Conservation (phyloP, 1,140 invertebrate genomes). For the Atta colombica region DNA sequence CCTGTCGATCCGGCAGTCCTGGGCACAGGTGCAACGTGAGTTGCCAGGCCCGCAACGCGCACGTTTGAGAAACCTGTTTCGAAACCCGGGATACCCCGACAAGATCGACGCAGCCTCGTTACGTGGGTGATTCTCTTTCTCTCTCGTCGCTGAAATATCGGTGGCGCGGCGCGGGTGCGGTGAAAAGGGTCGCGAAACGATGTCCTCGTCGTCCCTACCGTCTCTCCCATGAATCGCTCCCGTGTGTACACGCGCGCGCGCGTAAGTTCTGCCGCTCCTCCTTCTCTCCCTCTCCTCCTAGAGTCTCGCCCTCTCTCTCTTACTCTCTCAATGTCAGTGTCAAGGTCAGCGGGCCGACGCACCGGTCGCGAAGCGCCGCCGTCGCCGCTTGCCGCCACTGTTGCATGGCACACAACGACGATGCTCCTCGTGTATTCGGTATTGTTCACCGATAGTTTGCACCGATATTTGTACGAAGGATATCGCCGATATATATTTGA, state of each 20-base stretch:
- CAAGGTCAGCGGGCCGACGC: conserved; percentile 85
- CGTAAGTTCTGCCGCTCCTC: conserved; percentile 58
- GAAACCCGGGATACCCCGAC: conserved; percentile 66
- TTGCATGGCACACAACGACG: conserved; percentile 17
- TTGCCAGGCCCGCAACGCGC: conserved; percentile 50
- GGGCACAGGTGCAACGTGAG: conserved; percentile 75
- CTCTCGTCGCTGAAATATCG: conserved; percentile 6
- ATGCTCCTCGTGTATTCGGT: conserved; percentile 57
- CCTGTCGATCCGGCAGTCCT: conserved; percentile 66
- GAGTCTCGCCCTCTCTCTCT: conserved; percentile 56
- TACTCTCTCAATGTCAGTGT: conserved; percentile 85
- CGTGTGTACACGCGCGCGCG: conserved; percentile 22
- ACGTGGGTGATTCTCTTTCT: conserved; percentile 60
- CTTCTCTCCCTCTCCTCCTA: conserved; percentile 50
- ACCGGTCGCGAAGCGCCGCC: conserved; percentile 73
- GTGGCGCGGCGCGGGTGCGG: conserved; percentile 9
- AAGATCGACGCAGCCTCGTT: conserved; percentile 65
- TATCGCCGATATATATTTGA: too few species aligned
- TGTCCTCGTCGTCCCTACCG: conserved; percentile 41
- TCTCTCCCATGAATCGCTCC: conserved; percentile 58
- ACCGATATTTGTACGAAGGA: background rate
- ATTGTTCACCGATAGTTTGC: conserved; percentile 61
- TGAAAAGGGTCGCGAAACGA: conserved; percentile 13
- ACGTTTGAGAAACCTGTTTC: conserved; percentile 78
- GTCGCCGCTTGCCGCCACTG: conserved; percentile 15